Evolutionary conservation across 2,797 vertebrate genomes (phyloP).

Genomic region (Sternotherus odoratus): DNA sequence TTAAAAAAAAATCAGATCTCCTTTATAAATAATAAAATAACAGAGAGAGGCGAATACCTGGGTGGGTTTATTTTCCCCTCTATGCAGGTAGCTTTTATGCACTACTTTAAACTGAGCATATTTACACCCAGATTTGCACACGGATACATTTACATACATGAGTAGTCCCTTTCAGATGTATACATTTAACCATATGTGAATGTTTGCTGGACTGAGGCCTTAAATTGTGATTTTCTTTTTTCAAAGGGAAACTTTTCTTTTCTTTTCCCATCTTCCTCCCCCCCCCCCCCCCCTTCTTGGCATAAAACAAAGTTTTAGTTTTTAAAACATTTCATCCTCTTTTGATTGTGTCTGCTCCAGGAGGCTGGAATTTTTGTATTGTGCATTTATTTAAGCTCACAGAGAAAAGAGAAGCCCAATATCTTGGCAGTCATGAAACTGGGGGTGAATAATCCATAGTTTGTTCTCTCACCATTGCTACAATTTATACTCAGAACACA

Average conservation of each 20-base stretch:
- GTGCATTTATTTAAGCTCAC: constrained; percentile 68
- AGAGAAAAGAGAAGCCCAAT: constrained; percentile 63
- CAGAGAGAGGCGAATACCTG: neutral
- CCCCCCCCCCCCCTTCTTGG: neutral
- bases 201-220: neutral
- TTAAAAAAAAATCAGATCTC: neutral
- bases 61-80: constrained; percentile 20
- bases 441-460: constrained; percentile 64
- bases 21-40: neutral
- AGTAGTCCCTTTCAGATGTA: neutral
- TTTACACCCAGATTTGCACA: constrained; percentile 16
- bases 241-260: neutral
- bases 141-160: neutral
- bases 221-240: neutral
- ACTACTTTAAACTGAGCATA: constrained; percentile 19
- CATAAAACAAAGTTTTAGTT: neutral
- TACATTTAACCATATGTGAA: neutral
- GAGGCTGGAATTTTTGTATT: constrained; percentile 66
- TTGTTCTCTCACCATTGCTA: constrained; percentile 53
- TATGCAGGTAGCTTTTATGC: neutral
- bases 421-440: constrained; percentile 71
- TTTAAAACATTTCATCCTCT: constrained; percentile 44
- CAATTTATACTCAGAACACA: constrained; percentile 67
- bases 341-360: constrained; percentile 66
- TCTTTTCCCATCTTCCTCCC: neutral